Evolutionary conservation across 1,140 invertebrate species (phyloP).

Genomic region (Papilio aristodemus): DNA sequence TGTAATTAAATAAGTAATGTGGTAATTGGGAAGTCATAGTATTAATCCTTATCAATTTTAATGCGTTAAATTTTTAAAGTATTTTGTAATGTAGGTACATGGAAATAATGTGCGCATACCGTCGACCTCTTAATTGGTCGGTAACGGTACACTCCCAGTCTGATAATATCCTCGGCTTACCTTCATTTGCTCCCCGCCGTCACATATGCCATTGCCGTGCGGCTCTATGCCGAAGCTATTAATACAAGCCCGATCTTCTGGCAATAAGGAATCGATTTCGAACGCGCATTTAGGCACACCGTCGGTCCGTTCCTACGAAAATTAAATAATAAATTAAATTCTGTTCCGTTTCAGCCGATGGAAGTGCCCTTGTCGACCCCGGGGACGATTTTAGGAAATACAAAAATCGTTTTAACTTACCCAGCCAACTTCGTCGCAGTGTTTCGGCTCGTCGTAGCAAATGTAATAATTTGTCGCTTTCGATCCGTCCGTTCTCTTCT

Average conservation of each 20-base stretch:
- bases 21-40: no score
- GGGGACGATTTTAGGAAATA: no score
- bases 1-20: no score
- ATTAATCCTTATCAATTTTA: no score
- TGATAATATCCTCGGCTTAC: no score
- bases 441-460: constrained; percentile 71
- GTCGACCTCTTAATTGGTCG: no score
- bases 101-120: no score
- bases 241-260: constrained; percentile 67
- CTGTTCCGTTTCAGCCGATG: background rate
- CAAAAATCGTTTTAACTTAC: constrained; percentile 47
- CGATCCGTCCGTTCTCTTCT: constrained; percentile 63
- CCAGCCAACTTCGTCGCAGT: constrained; percentile 71
- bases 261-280: constrained; percentile 65
- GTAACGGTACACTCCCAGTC: no score
- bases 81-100: no score
- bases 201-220: constrained; percentile 50
- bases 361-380: no score
- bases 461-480: constrained; percentile 66
- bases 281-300: constrained; percentile 65
- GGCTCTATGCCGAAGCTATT: constrained; percentile 66
- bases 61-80: no score
- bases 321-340: background rate
- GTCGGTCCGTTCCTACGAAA: constrained; percentile 60
- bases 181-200: constrained; percentile 71